Evolutionary conservation across 2,797 vertebrate genomes (phyloP).

Genomic region (Sebastes minor): DNA sequence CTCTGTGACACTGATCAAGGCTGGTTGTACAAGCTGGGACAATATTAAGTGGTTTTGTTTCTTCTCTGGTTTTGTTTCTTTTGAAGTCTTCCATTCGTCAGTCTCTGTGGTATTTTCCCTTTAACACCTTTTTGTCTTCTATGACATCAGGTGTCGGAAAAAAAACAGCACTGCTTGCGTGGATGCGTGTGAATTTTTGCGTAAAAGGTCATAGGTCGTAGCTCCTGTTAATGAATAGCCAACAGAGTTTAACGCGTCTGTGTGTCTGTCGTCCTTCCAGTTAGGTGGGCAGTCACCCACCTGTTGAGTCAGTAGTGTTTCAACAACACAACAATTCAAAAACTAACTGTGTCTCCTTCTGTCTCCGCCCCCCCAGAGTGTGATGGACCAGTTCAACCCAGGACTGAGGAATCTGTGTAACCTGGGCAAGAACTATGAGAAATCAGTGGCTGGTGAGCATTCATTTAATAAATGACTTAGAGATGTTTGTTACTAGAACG

Average conservation of each 20-base stretch:
- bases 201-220: not conserved
- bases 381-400: constrained; percentile 99
- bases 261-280: not conserved
- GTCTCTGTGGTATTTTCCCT: not conserved
- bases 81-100: not conserved
- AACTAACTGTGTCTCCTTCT: constrained; percentile 5
- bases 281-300: not conserved
- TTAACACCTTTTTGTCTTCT: not conserved
- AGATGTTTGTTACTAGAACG: not conserved
- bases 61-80: not conserved
- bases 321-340: not conserved
- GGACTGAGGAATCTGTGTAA: constrained; percentile 96
- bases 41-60: not conserved
- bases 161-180: not conserved
- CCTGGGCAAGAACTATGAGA: constrained; percentile 98
- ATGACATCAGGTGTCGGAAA: not conserved
- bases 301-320: not conserved
- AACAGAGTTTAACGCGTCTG: not conserved
- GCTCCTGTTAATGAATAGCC: constrained; percentile 10
- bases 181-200: no score
- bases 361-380: constrained; percentile 84
- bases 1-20: not conserved
- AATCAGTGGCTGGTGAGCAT: constrained; percentile 92
- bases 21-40: not conserved
- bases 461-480: not conserved